Conservation (phyloP, 1,140 invertebrate genomes). For the Drosophila paulistorum region DNA sequence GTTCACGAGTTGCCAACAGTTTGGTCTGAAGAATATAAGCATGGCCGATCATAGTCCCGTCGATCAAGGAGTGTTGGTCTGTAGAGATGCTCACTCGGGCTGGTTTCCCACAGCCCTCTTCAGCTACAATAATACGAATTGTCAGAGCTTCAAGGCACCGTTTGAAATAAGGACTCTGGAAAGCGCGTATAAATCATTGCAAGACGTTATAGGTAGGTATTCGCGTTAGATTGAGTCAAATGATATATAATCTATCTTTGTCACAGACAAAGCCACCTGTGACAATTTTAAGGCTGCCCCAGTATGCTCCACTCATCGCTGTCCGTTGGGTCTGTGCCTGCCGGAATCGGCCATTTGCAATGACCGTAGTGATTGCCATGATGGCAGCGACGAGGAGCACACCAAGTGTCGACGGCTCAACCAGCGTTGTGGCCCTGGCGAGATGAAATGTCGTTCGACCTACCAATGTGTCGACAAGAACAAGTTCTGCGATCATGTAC, state of each 20-base stretch:
- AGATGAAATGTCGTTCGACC: conserved; percentile 87
- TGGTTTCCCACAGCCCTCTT: conserved; percentile 76
- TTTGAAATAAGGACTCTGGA: conserved; percentile 65
- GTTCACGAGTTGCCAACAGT: conserved; percentile 73
- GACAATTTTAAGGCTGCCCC: conserved; percentile 42
- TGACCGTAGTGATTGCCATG: conserved; percentile 88
- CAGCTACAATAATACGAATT: conserved; percentile 73
- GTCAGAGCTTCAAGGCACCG: conserved; percentile 66
- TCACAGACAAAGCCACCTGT: conserved; percentile 59
- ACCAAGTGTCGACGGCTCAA: conserved; percentile 83
- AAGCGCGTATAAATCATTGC: conserved; percentile 55
- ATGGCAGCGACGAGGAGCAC: conserved; percentile 86
- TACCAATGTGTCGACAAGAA: conserved; percentile 88
- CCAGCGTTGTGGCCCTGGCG: conserved; percentile 72
- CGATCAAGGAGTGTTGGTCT: conserved; percentile 79
- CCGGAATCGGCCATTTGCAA: conserved; percentile 87
- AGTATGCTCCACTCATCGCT: conserved; percentile 85
- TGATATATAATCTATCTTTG: neutral
- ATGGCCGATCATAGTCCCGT: conserved; percentile 37
- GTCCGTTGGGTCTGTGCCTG: conserved; percentile 89
- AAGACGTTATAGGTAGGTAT: conserved; percentile 60
- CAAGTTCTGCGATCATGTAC: conserved; percentile 86
- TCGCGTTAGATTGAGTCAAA: too few species aligned
- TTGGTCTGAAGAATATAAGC: conserved; percentile 56
- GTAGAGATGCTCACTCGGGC: conserved; percentile 57